Evolutionary conservation across 2,888 invertebrate genomes (phyloP).

Genomic region (Sialis fuliginosa): DNA sequence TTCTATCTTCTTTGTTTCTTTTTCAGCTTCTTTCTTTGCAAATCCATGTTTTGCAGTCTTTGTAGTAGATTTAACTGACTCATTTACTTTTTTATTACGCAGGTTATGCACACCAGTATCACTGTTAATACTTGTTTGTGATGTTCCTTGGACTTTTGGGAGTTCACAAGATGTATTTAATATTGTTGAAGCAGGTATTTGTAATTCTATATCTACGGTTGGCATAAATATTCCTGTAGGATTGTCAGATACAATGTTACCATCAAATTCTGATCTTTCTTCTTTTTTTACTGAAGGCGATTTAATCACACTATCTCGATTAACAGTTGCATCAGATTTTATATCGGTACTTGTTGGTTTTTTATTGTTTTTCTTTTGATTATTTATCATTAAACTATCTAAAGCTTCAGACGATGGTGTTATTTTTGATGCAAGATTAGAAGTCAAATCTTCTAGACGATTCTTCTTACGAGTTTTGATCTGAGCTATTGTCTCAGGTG

Average conservation of each 20-base stretch:
- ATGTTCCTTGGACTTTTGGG: conserved; percentile 16
- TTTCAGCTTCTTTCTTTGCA: conserved; percentile 16
- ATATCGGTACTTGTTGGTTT: conserved; percentile 30
- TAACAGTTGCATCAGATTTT: conserved; percentile 6
- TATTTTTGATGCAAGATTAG: conserved; percentile 41
- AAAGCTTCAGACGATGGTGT: conserved; percentile 33
- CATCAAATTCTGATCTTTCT: conserved; percentile 25
- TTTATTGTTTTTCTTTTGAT: conserved; percentile 33
- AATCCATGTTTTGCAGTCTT: conserved; percentile 25
- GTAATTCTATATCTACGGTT: conserved; percentile 46
- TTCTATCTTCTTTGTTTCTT: conserved; percentile 20
- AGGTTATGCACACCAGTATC: conserved; percentile 8
- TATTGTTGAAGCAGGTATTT: conserved; percentile 40
- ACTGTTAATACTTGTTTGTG: not conserved
- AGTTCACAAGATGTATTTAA: conserved; percentile 27
- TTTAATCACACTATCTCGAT: conserved; percentile 37
- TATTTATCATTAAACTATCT: conserved; percentile 31
- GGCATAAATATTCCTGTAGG: conserved; percentile 56
- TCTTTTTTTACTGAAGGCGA: conserved; percentile 35
- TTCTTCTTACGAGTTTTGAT: conserved; percentile 44
- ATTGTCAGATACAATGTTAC: conserved; percentile 14
- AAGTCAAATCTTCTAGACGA: conserved; percentile 39
- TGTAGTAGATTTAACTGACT: conserved; percentile 14
- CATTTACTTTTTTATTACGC: conserved; percentile 16
- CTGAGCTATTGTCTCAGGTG: conserved; percentile 24